A percentile compares a stretch with the other conserved stretches of the same genome.
phyloP scores from a whole-genome alignment of 2,888 invertebrate species.

The Stegophylla sp. region DNA sequence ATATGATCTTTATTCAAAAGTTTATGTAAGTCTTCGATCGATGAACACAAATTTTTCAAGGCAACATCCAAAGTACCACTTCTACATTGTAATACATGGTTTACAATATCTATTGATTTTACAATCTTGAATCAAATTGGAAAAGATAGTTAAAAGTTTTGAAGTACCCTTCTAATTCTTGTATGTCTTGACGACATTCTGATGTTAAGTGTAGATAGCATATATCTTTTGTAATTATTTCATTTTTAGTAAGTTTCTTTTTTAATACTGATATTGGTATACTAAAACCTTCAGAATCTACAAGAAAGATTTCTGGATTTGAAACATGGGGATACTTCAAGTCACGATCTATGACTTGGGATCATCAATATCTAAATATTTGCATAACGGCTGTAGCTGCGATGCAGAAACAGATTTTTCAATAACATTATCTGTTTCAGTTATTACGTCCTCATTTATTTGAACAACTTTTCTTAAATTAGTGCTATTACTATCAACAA shows the following conservation, averaged over 20 bases:
- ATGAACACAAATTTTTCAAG: constrained; percentile 1
- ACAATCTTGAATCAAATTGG: constrained; percentile 46
- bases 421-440: no score
- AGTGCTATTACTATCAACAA: no score
- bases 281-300: constrained; percentile 21
- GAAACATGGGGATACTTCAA: constrained; percentile 17
- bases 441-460: no score
- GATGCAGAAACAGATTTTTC: no score
- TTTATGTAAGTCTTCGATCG: background rate
- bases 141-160: constrained; percentile 39
- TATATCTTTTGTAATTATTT: constrained; percentile 8
- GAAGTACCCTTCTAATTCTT: constrained; percentile 29
- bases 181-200: constrained; percentile 23
- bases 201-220: constrained; percentile 21
- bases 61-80: constrained; percentile 3
- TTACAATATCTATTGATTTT: constrained; percentile 33
- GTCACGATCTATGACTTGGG: constrained; percentile 4
- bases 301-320: constrained; percentile 21
- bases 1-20: background rate
- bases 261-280: constrained; percentile 13
- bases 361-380: background rate
- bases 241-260: constrained; percentile 15
- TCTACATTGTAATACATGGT: constrained; percentile 28
- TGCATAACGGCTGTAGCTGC: no score
- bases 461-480: no score